Evolutionary conservation across 1,140 invertebrate genomes (phyloP).

Genomic region (Metopolophium dirhodum): DNA sequence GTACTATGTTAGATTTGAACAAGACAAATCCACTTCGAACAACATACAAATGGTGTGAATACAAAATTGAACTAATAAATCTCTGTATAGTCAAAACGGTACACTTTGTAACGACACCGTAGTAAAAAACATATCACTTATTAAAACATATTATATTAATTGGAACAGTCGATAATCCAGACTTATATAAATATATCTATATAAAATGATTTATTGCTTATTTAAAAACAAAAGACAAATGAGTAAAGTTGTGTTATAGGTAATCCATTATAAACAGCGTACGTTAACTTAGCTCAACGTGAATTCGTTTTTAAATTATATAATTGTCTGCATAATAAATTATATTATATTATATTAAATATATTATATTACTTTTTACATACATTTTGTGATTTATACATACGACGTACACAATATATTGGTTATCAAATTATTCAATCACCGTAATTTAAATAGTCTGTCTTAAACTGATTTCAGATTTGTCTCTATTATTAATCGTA

Average conservation of each 20-base stretch:
- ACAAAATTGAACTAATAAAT: background rate
- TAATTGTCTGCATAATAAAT: too few species aligned
- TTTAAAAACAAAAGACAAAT: background rate
- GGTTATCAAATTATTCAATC: too few species aligned
- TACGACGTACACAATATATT: too few species aligned
- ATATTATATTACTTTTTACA: too few species aligned
- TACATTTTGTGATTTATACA: background rate
- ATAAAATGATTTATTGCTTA: too few species aligned
- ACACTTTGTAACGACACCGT: background rate
- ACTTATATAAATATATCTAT: too few species aligned
- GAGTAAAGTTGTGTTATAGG: background rate
- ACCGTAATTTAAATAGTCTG: too few species aligned
- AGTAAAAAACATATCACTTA: background rate
- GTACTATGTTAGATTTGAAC: background rate
- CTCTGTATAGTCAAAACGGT: background rate
- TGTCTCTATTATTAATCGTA: too few species aligned
- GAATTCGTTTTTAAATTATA: background rate
- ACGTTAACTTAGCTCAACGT: background rate
- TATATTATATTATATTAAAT: too few species aligned
- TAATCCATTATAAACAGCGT: background rate
- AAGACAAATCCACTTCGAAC: background rate
- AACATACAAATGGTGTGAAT: background rate
- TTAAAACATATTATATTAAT: background rate
- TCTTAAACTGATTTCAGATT: too few species aligned
- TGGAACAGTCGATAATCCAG: background rate